These are phyloP conservation scores for Brachyptera risi DNA, from an alignment of 2,888 invertebrate genomes.

Conservation along the genomic window DNA sequence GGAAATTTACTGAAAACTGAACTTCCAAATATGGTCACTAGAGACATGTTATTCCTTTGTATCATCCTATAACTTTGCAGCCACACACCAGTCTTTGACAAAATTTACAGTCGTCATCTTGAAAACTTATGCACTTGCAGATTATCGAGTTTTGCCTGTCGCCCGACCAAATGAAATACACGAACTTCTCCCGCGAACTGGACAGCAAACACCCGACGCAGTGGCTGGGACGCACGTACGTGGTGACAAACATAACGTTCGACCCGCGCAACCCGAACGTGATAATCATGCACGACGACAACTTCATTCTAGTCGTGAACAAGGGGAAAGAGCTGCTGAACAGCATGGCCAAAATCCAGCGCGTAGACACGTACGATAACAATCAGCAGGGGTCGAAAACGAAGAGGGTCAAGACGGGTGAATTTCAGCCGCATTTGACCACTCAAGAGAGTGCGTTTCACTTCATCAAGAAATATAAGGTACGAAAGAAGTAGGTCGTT, in stretches of 20 bases:
- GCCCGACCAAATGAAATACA: slow-evolving; percentile 51
- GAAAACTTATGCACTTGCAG: no score
- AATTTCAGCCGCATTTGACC: no score
- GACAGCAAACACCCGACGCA: slow-evolving; percentile 51
- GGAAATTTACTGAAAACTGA: no score
- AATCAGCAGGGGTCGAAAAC: no score
- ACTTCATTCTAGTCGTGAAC: slow-evolving; percentile 59
- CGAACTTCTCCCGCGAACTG: slow-evolving; percentile 57
- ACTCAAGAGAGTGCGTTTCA: no score
- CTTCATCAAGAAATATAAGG: slow-evolving; percentile 52
- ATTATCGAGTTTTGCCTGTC: slow-evolving; percentile 73
- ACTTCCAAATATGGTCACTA: no score
- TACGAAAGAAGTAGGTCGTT: no score
- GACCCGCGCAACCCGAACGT: slow-evolving; percentile 60
- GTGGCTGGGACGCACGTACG: slow-evolving; percentile 56
- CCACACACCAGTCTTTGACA: no score
- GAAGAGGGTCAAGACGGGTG: no score
- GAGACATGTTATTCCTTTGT: no score
- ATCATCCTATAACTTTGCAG: no score
- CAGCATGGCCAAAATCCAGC: slow-evolving; percentile 41
- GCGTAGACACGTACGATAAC: slow-evolving; percentile 41
- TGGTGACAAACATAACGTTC: slow-evolving; percentile 58
- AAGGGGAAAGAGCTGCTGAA: slow-evolving; percentile 50
- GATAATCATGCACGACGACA: slow-evolving; percentile 69
- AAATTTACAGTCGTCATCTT: no score